These are phyloP conservation scores for Crematogaster levior DNA, from an alignment of 2,888 invertebrate species.

Conservation along the genomic window DNA sequence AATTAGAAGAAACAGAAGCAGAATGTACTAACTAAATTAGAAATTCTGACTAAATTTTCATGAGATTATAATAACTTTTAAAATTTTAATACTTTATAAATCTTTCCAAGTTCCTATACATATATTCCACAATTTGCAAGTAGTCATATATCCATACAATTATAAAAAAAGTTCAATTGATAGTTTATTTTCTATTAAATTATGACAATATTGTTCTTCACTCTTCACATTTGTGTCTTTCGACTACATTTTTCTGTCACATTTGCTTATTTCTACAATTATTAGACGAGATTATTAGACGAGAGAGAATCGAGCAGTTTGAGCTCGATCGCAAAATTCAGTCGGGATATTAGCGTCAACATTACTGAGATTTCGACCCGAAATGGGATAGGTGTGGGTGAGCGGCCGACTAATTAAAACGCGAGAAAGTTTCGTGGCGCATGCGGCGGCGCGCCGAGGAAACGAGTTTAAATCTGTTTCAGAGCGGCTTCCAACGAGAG, in stretches of 20 bases:
- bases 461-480: conserved; percentile 86
- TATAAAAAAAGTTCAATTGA: background rate
- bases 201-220: background rate
- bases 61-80: background rate
- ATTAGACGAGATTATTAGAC: no score
- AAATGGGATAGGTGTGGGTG: conserved; percentile 33
- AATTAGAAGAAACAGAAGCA: background rate
- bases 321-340: background rate
- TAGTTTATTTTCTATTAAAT: background rate
- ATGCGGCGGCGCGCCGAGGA: conserved; percentile 79
- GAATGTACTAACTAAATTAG: background rate
- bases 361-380: background rate
- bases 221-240: background rate
- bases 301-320: background rate
- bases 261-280: background rate
- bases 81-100: background rate
- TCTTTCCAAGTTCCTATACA: background rate
- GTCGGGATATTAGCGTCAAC: background rate
- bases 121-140: background rate
- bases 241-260: background rate
- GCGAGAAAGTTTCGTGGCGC: conserved; percentile 82
- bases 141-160: background rate
- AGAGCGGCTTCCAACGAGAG: conserved; percentile 82
- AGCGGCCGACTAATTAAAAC: conserved; percentile 83
- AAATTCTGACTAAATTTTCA: background rate